Base-by-base conservation (phyloP, 2,113 vertebrate genomes). In the Diphyllodes magnificus region DNA sequence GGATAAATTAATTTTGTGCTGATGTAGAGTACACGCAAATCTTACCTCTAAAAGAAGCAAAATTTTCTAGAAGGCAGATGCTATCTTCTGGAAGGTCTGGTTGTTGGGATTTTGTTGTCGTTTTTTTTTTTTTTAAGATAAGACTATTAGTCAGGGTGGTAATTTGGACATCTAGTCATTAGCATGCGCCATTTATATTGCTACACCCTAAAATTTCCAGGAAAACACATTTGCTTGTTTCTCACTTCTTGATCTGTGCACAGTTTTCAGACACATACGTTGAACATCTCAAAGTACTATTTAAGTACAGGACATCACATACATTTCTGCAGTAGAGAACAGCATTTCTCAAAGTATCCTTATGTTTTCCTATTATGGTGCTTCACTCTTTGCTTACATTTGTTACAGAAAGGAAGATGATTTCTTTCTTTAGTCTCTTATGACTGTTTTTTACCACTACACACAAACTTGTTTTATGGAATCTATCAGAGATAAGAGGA, bases 251-350 rank as follows among this genome's bases (percentile, higher is more conserved):
- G 13, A 50, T 71, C 33, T 22, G 18, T 31, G 30, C 17, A 68
- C 7, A 25, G 13, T 2, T 2, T 59, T 81, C 66, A 81, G 35
- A 39, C 35, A 54, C 6, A 28, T 31, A 45, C 0, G 0, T 3
- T 50, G 33, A 75, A 60, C 3, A 47, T 9, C 24, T 54, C 19
- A 40, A 83, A 75, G 10, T 35, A 20, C 35, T 64, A 17, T 49
- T 71, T 66, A 59, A 83, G 45, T 77, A 15, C 25, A 81, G 21
- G n/a, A 53, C 6, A 57, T 10, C 12, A 40, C 30, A 57, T 5
- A 51, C 15, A 73, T 57, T 59, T 77, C 20, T 88, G 57, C 31
- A 70, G 33, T 8, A 86, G 19, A 88, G 13, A 77, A 81, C 9
- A 79, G 13, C 8, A 77, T 77, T 81, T 82, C 54, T 80, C 27